phyloP scores from a whole-genome alignment of 2,888 invertebrate genomes.

The Rhopalosiphum nymphaeae region DNA sequence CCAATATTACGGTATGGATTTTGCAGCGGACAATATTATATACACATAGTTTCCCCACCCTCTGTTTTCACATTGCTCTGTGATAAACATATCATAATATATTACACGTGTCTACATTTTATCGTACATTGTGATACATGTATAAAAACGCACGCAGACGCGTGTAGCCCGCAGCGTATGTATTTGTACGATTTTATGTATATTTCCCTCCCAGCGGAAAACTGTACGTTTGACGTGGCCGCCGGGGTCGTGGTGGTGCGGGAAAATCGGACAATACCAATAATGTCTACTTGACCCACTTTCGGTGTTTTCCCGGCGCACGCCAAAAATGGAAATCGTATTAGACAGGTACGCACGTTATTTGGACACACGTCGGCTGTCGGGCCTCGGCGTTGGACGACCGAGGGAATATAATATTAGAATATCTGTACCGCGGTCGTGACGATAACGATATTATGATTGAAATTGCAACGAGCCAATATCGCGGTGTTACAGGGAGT shows the following conservation, averaged over 20 bases:
- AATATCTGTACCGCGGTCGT: not conserved
- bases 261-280: constrained; percentile 45
- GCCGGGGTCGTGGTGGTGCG: not conserved
- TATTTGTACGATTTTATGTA: not conserved
- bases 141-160: not conserved
- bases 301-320: constrained; percentile 17
- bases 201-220: constrained; percentile 19
- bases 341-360: not conserved
- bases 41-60: not conserved
- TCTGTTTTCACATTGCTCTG: not conserved
- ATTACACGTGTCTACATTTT: not conserved
- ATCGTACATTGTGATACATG: not conserved
- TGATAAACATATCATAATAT: not conserved
- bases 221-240: not conserved
- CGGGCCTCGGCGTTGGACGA: not conserved
- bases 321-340: constrained; percentile 52
- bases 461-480: not conserved
- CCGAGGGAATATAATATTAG: not conserved
- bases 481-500: not conserved
- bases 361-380: not conserved
- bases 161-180: not conserved
- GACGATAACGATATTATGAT: not conserved
- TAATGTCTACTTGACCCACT: constrained; percentile 61
- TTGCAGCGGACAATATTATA: not conserved
- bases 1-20: not conserved